Evolutionary conservation across 1,140 invertebrate genomes (phyloP).

Genomic region (Microvelia longipes): DNA sequence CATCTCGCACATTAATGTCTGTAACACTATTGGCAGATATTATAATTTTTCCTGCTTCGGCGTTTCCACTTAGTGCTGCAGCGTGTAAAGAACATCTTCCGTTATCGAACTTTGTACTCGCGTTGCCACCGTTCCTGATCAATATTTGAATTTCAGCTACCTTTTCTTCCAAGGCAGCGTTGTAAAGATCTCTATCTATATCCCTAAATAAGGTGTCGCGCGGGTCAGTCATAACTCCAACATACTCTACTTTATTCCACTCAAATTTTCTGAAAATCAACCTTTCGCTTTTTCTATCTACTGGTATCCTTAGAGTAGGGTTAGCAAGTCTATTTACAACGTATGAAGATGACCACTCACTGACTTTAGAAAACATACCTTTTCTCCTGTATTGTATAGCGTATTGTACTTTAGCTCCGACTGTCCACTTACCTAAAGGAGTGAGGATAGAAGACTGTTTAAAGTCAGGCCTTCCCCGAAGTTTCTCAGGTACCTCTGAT

Average conservation of each 20-base stretch:
- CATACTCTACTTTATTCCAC: background rate
- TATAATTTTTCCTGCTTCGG: background rate
- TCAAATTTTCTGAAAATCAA: background rate
- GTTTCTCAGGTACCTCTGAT: background rate
- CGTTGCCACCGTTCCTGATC: background rate
- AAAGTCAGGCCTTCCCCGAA: background rate
- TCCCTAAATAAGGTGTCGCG: background rate
- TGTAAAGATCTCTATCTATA: background rate
- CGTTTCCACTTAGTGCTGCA: conserved; percentile 39
- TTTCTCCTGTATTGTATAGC: background rate
- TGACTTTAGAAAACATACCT: background rate
- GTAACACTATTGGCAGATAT: conserved; percentile 2
- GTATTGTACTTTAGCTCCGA: background rate
- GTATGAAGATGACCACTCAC: background rate
- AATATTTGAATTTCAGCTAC: background rate
- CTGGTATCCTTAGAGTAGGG: background rate
- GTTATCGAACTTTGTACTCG: conserved; percentile 14
- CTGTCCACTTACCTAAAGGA: background rate
- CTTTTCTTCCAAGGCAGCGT: background rate
- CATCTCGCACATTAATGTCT: conserved; percentile 3
- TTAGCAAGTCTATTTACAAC: background rate
- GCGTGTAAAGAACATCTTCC: conserved; percentile 43
- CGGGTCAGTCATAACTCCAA: background rate
- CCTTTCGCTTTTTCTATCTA: background rate
- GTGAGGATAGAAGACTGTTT: background rate